Evolutionary conservation across 2,888 invertebrate genomes (phyloP).

Genomic region (Dascillus cervinus): DNA sequence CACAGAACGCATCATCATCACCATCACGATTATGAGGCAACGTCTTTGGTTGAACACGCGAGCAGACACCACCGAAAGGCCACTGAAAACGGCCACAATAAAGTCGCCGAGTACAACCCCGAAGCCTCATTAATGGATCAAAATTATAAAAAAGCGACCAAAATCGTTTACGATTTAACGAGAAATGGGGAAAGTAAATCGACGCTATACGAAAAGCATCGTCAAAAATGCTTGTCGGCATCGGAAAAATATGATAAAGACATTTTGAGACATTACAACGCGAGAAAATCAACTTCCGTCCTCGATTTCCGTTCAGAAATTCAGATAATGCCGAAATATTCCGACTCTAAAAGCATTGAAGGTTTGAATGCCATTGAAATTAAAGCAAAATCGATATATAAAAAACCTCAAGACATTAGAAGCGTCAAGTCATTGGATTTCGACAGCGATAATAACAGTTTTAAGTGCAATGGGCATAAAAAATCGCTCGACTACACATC

Average conservation of each 20-base stretch:
- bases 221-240: constrained; percentile 37
- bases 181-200: constrained; percentile 26
- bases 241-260: constrained; percentile 40
- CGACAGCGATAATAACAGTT: constrained; percentile 56
- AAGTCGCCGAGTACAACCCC: constrained; percentile 11
- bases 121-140: constrained; percentile 34
- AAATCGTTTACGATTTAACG: constrained; percentile 39
- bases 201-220: constrained; percentile 35
- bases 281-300: constrained; percentile 49
- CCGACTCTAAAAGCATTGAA: constrained; percentile 42
- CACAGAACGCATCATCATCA: constrained; percentile 21
- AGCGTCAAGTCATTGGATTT: constrained; percentile 70
- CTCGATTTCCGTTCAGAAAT: constrained; percentile 48
- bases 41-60: constrained; percentile 44
- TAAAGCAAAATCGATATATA: constrained; percentile 3
- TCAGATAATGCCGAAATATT: constrained; percentile 32
- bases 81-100: constrained; percentile 25
- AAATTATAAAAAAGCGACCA: constrained; percentile 39
- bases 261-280: constrained; percentile 43
- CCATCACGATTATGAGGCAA: constrained; percentile 47
- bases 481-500: constrained; percentile 50
- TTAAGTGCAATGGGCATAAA: constrained; percentile 9
- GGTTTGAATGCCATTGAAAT: constrained; percentile 36
- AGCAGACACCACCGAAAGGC: constrained; percentile 16
- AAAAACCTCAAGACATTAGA: constrained; percentile 42